These are phyloP conservation scores for Acanthoscelides obtectus DNA, from an alignment of 2,888 invertebrate species.

Conservation along the genomic window DNA sequence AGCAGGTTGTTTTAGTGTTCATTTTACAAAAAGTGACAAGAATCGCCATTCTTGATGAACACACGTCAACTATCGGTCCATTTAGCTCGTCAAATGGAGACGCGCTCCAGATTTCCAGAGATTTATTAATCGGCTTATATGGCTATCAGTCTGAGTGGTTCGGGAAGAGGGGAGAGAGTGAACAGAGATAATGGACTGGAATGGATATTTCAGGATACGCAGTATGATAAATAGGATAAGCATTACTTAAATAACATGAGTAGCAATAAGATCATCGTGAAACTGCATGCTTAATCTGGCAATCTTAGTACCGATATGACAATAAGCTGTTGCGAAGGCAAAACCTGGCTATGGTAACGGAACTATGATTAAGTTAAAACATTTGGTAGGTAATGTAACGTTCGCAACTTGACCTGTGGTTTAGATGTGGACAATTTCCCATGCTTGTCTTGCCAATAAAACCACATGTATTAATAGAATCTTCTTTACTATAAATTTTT, in stretches of 20 bases:
- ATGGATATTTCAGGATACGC: neutral
- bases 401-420: too few relatives aligned
- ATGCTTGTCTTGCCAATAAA: too few relatives aligned
- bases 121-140: neutral
- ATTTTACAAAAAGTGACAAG: neutral
- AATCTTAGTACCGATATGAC: too few relatives aligned
- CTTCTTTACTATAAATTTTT: too few relatives aligned
- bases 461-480: too few relatives aligned
- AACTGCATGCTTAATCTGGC: too few relatives aligned
- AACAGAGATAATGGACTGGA: neutral
- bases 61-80: neutral
- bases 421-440: too few relatives aligned
- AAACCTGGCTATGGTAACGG: too few relatives aligned
- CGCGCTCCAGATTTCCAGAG: neutral
- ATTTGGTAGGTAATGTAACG: too few relatives aligned
- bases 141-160: neutral
- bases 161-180: neutral
- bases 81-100: neutral
- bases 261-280: too few relatives aligned
- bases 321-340: too few relatives aligned
- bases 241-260: neutral
- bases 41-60: neutral
- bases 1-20: neutral
- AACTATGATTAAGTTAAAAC: too few relatives aligned
- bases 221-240: neutral